A percentile compares a stretch with the other conserved stretches of the same genome.
Evolutionary conservation across 2,888 invertebrate species (phyloP).

Genomic region (Sesamia inferens): DNA sequence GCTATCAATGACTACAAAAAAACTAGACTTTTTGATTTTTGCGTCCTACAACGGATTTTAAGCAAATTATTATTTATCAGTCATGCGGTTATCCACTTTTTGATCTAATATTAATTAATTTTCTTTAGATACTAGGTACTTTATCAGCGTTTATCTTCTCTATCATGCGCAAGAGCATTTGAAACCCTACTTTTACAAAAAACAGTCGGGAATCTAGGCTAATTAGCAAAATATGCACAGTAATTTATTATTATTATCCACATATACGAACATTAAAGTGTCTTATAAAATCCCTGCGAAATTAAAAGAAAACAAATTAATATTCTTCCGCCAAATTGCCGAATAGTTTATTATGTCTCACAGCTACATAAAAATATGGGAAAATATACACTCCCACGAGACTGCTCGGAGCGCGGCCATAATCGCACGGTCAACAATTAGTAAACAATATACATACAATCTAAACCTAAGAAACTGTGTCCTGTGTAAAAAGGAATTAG

Average conservation of each 20-base stretch:
- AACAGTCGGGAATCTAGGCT: not conserved
- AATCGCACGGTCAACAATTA: slow-evolving; percentile 65
- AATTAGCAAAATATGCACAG: slow-evolving; percentile 13
- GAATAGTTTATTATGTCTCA: slow-evolving; percentile 60
- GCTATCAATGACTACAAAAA: not conserved
- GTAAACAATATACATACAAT: slow-evolving; percentile 63
- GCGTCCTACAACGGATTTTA: not conserved
- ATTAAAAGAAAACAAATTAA: slow-evolving; percentile 47
- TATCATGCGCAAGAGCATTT: not conserved
- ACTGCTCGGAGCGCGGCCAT: slow-evolving; percentile 52
- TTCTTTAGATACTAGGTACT: not conserved
- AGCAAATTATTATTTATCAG: not conserved
- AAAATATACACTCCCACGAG: slow-evolving; percentile 65
- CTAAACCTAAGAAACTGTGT: slow-evolving; percentile 54
- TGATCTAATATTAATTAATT: too few relatives aligned
- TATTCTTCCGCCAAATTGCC: slow-evolving; percentile 54
- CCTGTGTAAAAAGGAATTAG: slow-evolving; percentile 53
- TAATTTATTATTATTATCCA: slow-evolving; percentile 9
- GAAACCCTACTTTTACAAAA: not conserved
- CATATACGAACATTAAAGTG: slow-evolving; percentile 10
- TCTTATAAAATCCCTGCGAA: slow-evolving; percentile 20
- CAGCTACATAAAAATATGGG: slow-evolving; percentile 63
- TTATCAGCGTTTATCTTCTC: not conserved
- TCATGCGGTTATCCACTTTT: not conserved
- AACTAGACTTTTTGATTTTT: not conserved